Evolutionary conservation across 2,113 vertebrate species (phyloP).

Genomic region (Syngnathoides biaculeatus): DNA sequence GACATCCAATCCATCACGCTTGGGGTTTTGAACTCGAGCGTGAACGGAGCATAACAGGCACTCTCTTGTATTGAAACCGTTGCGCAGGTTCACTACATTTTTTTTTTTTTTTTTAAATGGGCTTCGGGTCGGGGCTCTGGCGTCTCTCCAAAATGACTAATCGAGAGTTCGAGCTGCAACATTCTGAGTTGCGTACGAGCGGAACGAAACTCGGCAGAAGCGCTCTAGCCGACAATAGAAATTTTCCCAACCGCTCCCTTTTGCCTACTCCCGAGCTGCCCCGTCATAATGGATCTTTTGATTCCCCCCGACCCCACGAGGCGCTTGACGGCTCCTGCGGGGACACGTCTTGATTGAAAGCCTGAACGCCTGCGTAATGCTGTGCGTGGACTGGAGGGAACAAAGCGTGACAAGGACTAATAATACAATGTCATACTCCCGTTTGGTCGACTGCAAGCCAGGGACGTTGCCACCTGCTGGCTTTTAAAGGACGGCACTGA

Average conservation of each 20-base stretch:
- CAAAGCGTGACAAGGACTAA: not conserved
- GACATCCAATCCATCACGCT: not conserved
- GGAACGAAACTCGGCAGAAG: constrained; percentile 33
- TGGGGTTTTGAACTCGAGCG: not conserved
- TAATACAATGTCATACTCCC: not conserved
- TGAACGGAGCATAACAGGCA: not conserved
- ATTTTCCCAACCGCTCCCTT: constrained; percentile 8
- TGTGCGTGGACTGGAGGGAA: not conserved
- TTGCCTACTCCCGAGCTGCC: constrained; percentile 37
- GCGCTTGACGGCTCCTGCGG: constrained; percentile 13
- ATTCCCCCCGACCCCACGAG: too few species aligned
- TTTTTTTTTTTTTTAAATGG: too few species aligned
- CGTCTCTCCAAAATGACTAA: constrained; percentile 10
- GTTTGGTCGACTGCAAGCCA: not conserved
- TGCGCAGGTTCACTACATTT: not conserved
- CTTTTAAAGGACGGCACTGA: not conserved
- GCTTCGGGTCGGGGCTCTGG: too few species aligned
- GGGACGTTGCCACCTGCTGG: not conserved
- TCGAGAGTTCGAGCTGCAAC: not conserved
- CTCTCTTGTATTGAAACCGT: not conserved
- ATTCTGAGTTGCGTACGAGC: constrained; percentile 13
- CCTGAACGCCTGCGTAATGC: not conserved
- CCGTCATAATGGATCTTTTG: constrained; percentile 26
- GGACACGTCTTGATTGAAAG: not conserved
- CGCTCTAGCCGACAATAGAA: constrained; percentile 17